phyloP scores from a whole-genome alignment of 1,140 invertebrate genomes.

The Ceratosolen solmsi region DNA sequence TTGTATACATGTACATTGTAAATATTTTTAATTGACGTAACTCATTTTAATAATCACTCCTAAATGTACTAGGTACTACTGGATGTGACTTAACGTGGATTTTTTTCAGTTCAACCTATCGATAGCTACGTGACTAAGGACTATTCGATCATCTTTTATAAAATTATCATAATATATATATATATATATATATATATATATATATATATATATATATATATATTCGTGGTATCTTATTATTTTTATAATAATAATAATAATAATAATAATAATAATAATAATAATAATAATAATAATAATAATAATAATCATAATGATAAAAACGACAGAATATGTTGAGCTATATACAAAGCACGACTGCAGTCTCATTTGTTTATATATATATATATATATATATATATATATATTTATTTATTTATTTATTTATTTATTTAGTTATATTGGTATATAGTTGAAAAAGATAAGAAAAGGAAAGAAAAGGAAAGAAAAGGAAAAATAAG shows the following conservation, averaged over 20 bases:
- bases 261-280: conserved; percentile 63
- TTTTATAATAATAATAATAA: conserved; percentile 55
- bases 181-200: conserved; percentile 6
- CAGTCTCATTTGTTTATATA: conserved; percentile 61
- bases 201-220: conserved; percentile 47
- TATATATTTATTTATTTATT: no score
- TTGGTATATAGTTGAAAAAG: not conserved
- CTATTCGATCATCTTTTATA: conserved; percentile 62
- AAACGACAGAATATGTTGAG: conserved; percentile 66
- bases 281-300: conserved; percentile 64
- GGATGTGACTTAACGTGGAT: conserved; percentile 55
- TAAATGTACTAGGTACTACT: conserved; percentile 66
- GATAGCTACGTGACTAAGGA: conserved; percentile 66
- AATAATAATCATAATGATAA: conserved; percentile 69
- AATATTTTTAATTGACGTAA: conserved; percentile 52
- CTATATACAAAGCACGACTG: conserved; percentile 72
- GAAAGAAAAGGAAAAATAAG: conserved; percentile 38
- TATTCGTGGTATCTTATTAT: conserved; percentile 49
- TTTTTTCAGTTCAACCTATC: conserved; percentile 54
- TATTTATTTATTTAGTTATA: no score
- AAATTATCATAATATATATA: conserved; percentile 54
- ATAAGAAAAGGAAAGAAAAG: conserved; percentile 39
- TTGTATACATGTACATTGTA: conserved; percentile 51
- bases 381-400: conserved; percentile 26
- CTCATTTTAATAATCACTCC: conserved; percentile 63